These are phyloP conservation scores for Drosophila quadrilineata DNA, from an alignment of 1,140 invertebrate species.

Conservation along the genomic window DNA sequence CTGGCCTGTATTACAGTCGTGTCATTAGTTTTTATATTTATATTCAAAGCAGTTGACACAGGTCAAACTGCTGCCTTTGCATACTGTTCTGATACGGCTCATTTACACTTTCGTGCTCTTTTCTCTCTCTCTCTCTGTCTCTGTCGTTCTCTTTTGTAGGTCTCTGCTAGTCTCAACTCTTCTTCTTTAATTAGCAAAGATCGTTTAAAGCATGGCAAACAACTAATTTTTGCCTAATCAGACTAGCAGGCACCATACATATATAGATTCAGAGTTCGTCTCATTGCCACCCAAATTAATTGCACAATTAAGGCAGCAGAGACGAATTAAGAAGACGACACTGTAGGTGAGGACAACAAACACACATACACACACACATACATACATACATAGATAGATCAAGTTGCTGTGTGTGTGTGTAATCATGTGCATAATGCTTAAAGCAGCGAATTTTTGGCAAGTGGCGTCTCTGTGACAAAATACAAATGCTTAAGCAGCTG, in stretches of 20 bases:
- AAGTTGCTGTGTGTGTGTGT: slow-evolving; percentile 21
- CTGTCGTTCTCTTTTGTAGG: neutral
- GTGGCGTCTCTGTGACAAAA: slow-evolving; percentile 8
- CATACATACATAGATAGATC: too few species aligned
- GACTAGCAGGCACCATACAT: neutral
- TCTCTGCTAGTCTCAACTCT: too few species aligned
- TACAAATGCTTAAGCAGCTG: slow-evolving; percentile 20
- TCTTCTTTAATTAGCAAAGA: slow-evolving; percentile 30
- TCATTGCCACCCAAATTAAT: slow-evolving; percentile 16
- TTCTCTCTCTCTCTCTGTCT: neutral
- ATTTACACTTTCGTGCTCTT: neutral
- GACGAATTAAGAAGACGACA: too few species aligned
- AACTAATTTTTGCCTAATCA: slow-evolving; percentile 39
- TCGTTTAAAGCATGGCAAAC: slow-evolving; percentile 23
- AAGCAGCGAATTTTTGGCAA: too few species aligned
- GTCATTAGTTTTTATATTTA: slow-evolving; percentile 55
- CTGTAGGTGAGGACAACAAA: too few species aligned
- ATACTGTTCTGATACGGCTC: neutral
- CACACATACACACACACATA: too few species aligned
- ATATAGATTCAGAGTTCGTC: neutral
- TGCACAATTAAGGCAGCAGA: slow-evolving; percentile 31
- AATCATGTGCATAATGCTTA: slow-evolving; percentile 25
- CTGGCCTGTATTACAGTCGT: slow-evolving; percentile 35
- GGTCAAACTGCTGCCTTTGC: slow-evolving; percentile 11
- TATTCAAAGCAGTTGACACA: too few species aligned